phyloP scores from a whole-genome alignment of 2,888 invertebrate species.

The Entomobrya proxima region DNA sequence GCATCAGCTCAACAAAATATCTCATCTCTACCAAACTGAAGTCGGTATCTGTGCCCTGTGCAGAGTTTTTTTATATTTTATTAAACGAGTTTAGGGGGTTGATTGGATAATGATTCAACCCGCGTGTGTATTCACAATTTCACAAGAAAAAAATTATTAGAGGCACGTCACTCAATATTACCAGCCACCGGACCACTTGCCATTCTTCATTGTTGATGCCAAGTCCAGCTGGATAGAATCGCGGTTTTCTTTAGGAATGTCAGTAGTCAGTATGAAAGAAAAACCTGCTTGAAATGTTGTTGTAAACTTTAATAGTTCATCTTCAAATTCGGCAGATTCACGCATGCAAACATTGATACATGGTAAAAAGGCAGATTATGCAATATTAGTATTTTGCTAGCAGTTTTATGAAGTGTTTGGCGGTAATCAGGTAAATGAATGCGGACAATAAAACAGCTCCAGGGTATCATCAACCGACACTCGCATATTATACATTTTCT shows the following conservation, averaged over 20 bases:
- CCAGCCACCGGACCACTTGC: not conserved
- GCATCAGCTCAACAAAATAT: not conserved
- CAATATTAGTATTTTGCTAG: not conserved
- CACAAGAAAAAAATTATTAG: conserved; percentile 24
- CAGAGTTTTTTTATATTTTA: conserved; percentile 31
- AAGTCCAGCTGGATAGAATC: conserved; percentile 45
- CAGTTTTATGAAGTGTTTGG: conserved; percentile 33
- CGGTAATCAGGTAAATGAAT: conserved; percentile 38
- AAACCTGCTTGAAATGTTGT: conserved; percentile 26
- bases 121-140: not conserved
- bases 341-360: not conserved
- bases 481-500: not conserved
- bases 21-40: not conserved
- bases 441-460: not conserved
- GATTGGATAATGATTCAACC: conserved; percentile 59
- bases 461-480: not conserved
- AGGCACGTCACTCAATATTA: conserved; percentile 37
- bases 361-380: not conserved
- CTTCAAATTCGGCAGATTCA: not conserved
- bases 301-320: conserved; percentile 11
- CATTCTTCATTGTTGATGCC: no score
- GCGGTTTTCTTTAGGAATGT: conserved; percentile 10
- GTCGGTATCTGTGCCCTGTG: conserved; percentile 4
- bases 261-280: not conserved
- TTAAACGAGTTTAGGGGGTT: conserved; percentile 51